phyloP scores from a whole-genome alignment of 2,888 invertebrate genomes.

The Drosophila putrida region DNA sequence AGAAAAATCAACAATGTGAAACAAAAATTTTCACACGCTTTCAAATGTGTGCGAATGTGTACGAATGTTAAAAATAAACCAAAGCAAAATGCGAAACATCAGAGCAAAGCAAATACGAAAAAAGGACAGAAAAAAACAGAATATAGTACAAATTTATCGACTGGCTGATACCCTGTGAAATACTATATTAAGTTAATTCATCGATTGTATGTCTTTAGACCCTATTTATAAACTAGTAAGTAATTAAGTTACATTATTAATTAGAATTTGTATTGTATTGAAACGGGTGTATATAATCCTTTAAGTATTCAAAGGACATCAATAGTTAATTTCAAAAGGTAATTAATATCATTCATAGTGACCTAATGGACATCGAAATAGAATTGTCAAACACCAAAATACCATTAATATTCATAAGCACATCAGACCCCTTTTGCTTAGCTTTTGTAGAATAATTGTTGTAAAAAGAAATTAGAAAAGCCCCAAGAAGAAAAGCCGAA shows the following conservation, averaged over 20 bases:
- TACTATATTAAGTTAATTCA: not conserved
- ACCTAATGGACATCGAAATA: not conserved
- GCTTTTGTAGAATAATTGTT: not conserved
- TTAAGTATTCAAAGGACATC: too few species aligned
- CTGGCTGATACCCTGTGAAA: not conserved
- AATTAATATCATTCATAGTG: too few species aligned
- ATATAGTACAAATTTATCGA: not conserved
- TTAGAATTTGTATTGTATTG: too few species aligned
- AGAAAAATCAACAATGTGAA: conserved; percentile 41
- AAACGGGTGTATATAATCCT: too few species aligned
- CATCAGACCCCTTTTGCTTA: not conserved
- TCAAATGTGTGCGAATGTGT: conserved; percentile 34
- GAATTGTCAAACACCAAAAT: not conserved
- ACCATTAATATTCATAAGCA: not conserved
- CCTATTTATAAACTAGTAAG: not conserved
- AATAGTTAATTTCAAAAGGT: too few species aligned
- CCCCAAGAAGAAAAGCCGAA: conserved; percentile 5
- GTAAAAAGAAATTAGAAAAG: conserved; percentile 10
- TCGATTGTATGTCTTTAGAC: not conserved
- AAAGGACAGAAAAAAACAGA: not conserved
- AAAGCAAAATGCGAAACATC: conserved; percentile 60
- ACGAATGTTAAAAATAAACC: conserved; percentile 55
- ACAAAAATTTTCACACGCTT: conserved; percentile 41
- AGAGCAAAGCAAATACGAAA: conserved; percentile 58
- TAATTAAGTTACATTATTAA: too few species aligned